A percentile compares a stretch with the other conserved stretches of the same genome.
Conservation (phyloP, 2,888 invertebrate genomes). For the Pteria penguin region DNA sequence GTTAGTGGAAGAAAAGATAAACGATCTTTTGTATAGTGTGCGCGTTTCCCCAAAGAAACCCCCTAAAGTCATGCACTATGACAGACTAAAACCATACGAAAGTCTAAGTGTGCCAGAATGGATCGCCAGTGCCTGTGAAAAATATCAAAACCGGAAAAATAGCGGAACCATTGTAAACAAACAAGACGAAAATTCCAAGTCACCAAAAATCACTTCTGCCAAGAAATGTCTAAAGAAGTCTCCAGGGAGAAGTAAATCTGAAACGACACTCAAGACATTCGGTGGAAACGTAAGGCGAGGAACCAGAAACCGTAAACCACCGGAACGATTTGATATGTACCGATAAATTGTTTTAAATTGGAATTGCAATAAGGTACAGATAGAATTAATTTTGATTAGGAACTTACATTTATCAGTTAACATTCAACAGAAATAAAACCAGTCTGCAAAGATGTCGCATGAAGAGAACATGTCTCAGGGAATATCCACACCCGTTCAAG, state of each 20-base stretch:
- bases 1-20: constrained; percentile 15
- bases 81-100: constrained; percentile 22
- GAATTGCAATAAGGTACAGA: no score
- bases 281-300: no score
- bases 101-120: constrained; percentile 13
- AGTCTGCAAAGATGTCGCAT: no score
- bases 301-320: not conserved
- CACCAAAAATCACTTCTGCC: not conserved
- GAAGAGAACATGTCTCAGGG: no score
- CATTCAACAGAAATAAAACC: no score
- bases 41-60: not conserved
- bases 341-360: no score
- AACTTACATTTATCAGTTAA: no score
- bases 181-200: not conserved
- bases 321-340: not conserved
- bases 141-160: not conserved
- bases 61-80: constrained; percentile 22
- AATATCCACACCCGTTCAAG: no score
- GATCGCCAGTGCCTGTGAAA: not conserved
- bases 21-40: constrained; percentile 24
- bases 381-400: no score
- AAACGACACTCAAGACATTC: no score
- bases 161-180: not conserved
- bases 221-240: not conserved
- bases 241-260: not conserved